These are phyloP conservation scores for human DNA, from an alignment of 2,113 vertebrate genomes.

Conservation along the genomic window GRCh38 chr1:195009001-195009500, in stretches of 20 bases:
- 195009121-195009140: not conserved
- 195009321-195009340: constrained; percentile 38
- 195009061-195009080: not conserved
- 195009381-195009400: constrained; percentile 20
- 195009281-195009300: not conserved
- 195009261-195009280: not conserved
- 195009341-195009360: not conserved
- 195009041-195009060: not conserved
- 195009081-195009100: not conserved
- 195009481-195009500: not conserved
- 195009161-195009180: not conserved
- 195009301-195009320: constrained; percentile 22
- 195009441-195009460: not conserved
- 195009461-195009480: not conserved
- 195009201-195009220: not conserved
- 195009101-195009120: not conserved
- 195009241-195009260: not conserved
- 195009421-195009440: constrained; percentile 6
- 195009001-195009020: not conserved
- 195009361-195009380: not conserved
- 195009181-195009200: not conserved
- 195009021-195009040: not conserved
- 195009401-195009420: not conserved
- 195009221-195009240: not conserved
- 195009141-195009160: not conserved